phyloP scores from a whole-genome alignment of 2,888 invertebrate species.

The Scrobipalpa costella region DNA sequence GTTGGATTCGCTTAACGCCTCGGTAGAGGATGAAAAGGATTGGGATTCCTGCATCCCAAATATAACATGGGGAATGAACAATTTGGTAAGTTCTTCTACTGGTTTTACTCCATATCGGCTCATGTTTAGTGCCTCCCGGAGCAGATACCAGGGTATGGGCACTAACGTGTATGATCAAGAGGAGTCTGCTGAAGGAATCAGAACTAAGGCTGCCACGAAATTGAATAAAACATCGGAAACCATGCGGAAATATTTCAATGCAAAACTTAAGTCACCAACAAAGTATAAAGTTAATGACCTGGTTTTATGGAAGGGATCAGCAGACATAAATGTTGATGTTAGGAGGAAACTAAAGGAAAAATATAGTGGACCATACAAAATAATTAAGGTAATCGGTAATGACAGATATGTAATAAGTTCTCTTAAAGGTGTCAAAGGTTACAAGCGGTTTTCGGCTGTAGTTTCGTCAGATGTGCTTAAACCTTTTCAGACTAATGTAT shows the following conservation, averaged over 20 bases:
- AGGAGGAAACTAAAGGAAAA: too few species aligned
- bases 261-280: background rate
- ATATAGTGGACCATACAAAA: too few species aligned
- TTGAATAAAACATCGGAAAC: background rate
- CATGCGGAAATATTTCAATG: background rate
- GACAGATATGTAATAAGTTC: background rate
- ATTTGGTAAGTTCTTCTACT: background rate
- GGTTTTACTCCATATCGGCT: background rate
- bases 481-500: too few species aligned
- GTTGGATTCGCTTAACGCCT: background rate
- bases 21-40: background rate
- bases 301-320: background rate
- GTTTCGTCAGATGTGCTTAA: too few species aligned
- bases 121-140: background rate
- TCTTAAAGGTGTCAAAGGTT: conserved; percentile 1
- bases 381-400: background rate
- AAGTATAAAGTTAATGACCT: background rate
- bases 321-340: background rate
- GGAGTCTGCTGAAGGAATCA: background rate
- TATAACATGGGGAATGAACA: too few species aligned
- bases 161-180: background rate
- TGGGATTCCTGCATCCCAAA: too few species aligned
- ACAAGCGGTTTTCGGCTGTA: background rate
- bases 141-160: background rate
- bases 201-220: too few species aligned